Base-by-base conservation (phyloP, 2,113 vertebrate genomes). In the Coryphaenoides rupestris region DNA sequence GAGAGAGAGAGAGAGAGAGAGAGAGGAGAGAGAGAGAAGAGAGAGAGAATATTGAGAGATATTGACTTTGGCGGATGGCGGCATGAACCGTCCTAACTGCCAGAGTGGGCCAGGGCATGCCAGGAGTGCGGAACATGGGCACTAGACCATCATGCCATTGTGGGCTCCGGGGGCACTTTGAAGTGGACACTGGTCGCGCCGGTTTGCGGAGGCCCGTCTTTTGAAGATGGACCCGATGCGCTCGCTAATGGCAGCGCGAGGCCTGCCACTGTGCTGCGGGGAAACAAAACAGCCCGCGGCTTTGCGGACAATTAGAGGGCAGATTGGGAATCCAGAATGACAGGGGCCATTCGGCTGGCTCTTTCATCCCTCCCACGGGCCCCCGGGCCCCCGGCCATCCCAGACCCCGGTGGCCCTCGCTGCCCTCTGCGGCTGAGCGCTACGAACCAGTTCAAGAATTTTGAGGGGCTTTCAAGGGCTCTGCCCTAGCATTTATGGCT, bases 301-400 rank as follows among this genome's bases (percentile, higher is more conserved):
- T 88, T 40, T 86, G 84, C 73, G 83, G 79, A 90, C 87, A 91
- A 90, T 91, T 91, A 90, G 85, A 88, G 82, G 78, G 77, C 77
- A 82, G 85, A 87, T 87, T 87, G 84, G 86, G 86, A 89, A 88
- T 78, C 78, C 74, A 65, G 78, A 82, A 84, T 89, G 83, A 88
- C 86, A 84, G 83, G 77, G 80, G 79, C 83, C 83, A 76, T 87
- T 82, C 69, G 76, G 73, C 72, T 74, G 65, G 63, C 72, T 66
- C 86, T 89, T 89, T 90, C 77, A 88, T 90, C 78, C 81, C 68
- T 66, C 61, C 69, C 73, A 55, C 58, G 66, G 22, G 26, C 63
- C 66, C 70, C 62, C 63, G 73, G 62, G 1, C 56, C 58, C 19
- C 17, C 28, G 19, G 40, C 28, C 21, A 45, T 60, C 58, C 55